Conservation (phyloP, 2,888 invertebrate genomes). For the Elegia similella region DNA sequence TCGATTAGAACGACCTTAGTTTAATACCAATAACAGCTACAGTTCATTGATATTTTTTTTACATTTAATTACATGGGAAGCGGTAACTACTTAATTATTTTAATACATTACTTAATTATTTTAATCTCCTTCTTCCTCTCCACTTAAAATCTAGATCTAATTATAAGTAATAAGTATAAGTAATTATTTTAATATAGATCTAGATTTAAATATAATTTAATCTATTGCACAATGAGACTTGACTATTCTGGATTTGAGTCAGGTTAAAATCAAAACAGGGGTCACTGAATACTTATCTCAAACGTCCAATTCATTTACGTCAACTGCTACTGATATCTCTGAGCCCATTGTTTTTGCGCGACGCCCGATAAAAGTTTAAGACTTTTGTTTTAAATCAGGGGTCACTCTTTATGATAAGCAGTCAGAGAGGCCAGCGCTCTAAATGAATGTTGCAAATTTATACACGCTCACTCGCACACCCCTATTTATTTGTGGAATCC, state of each 20-base stretch:
- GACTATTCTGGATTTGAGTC: neutral
- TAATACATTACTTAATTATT: too few species aligned
- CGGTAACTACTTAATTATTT: too few species aligned
- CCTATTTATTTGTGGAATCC: conserved; percentile 32
- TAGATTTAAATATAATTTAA: neutral
- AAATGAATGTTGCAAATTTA: conserved; percentile 1
- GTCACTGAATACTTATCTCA: conserved; percentile 39
- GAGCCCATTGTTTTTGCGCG: conserved; percentile 34
- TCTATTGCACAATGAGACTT: neutral
- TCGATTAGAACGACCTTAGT: neutral
- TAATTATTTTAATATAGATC: neutral
- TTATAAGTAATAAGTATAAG: too few species aligned
- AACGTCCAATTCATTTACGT: conserved; percentile 46
- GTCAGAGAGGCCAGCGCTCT: neutral
- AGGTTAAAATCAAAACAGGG: conserved; percentile 13
- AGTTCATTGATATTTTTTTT: neutral
- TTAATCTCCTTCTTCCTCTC: too few species aligned
- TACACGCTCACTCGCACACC: conserved; percentile 20
- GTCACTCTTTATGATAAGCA: conserved; percentile 25
- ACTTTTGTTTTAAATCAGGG: conserved; percentile 32
- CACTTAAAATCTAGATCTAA: too few species aligned
- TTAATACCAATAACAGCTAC: neutral
- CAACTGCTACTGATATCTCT: conserved; percentile 41
- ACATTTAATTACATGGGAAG: too few species aligned
- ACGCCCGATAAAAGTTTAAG: conserved; percentile 33